These are phyloP conservation scores for Turdus rufiventris DNA, from an alignment of 2,113 vertebrate genomes.

Conservation along the genomic window DNA sequence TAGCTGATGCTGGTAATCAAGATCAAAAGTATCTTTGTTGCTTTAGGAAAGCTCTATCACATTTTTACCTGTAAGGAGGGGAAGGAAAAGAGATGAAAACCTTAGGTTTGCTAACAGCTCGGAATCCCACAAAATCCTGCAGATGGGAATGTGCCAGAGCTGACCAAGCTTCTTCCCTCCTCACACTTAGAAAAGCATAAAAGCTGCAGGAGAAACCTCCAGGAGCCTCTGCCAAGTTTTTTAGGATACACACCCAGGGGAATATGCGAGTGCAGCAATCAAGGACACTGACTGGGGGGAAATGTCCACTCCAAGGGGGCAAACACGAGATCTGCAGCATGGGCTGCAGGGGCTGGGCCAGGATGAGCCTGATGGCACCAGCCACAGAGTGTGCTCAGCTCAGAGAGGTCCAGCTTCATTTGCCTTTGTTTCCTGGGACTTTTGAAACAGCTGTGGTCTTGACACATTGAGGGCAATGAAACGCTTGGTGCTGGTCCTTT, in stretches of 20 bases:
- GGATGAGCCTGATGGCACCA: rapidly evolving
- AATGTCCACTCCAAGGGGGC: rapidly evolving
- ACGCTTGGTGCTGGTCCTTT: background rate
- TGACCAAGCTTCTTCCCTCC: rapidly evolving
- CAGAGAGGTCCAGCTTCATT: background rate
- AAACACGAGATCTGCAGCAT: rapidly evolving
- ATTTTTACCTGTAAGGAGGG: background rate
- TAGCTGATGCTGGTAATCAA: background rate
- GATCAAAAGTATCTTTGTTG: background rate
- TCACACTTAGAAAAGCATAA: background rate
- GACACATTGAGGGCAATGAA: background rate
- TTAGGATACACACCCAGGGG: background rate
- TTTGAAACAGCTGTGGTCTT: background rate
- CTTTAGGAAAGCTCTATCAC: background rate
- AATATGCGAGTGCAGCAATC: rapidly evolving
- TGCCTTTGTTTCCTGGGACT: background rate
- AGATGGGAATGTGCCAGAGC: background rate
- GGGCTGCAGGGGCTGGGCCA: background rate
- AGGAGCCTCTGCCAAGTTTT: background rate
- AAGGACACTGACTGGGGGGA: background rate
- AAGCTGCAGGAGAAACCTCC: background rate
- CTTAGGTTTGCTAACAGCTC: background rate
- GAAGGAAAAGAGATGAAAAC: background rate
- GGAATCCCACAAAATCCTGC: background rate
- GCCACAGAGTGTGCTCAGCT: rapidly evolving